These are phyloP conservation scores for Netelia melanura DNA, from an alignment of 2,888 invertebrate genomes.

Conservation along the genomic window DNA sequence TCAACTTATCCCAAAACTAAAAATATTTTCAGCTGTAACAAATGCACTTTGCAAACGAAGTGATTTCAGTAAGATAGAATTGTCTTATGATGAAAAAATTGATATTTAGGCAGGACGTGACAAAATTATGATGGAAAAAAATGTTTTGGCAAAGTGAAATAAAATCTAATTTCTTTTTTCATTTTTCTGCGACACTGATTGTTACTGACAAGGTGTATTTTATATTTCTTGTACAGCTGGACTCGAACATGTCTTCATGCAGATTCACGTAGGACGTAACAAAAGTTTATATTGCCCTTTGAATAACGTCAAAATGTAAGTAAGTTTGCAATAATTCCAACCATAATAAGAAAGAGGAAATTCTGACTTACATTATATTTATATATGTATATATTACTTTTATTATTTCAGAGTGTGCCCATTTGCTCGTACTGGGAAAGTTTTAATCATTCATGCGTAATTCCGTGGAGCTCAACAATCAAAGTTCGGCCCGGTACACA, in stretches of 20 bases:
- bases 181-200: too few species aligned
- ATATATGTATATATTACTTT: constrained; percentile 10
- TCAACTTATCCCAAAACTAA: too few species aligned
- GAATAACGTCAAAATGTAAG: constrained; percentile 29
- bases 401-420: constrained; percentile 24
- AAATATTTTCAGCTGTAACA: too few species aligned
- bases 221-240: too few species aligned
- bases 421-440: constrained; percentile 46
- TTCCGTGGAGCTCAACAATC: constrained; percentile 59
- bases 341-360: constrained; percentile 20
- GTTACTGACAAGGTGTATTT: too few species aligned
- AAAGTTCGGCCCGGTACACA: constrained; percentile 40
- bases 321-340: constrained; percentile 21
- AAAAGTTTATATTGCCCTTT: background rate
- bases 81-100: too few species aligned
- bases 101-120: too few species aligned
- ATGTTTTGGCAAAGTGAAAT: too few species aligned
- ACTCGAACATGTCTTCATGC: background rate
- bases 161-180: too few species aligned
- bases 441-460: constrained; percentile 61
- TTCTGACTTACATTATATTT: constrained; percentile 34
- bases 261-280: background rate
- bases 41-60: too few species aligned
- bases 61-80: too few species aligned
- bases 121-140: too few species aligned